These are phyloP conservation scores for Falco columbarius DNA, from an alignment of 2,797 vertebrate species.

Conservation along the genomic window DNA sequence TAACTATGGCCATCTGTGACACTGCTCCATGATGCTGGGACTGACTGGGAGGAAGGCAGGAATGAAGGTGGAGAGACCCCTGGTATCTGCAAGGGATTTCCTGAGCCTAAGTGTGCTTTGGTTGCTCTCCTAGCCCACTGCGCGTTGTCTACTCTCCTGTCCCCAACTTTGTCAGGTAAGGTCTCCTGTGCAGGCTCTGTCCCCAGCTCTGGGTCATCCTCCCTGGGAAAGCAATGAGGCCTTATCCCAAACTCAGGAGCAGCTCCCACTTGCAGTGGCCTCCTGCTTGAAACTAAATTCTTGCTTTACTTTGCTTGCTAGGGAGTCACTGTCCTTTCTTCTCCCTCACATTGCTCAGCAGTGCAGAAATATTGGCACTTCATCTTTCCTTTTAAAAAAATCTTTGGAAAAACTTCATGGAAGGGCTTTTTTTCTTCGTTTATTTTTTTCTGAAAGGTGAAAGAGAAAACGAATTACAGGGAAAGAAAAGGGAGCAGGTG, in stretches of 20 bases:
- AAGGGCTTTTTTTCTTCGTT: background rate
- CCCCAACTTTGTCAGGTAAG: rapidly evolving
- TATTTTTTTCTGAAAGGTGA: background rate
- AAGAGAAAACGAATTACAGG: conserved; percentile 18
- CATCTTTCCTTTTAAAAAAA: background rate
- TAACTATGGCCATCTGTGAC: background rate
- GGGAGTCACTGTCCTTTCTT: background rate
- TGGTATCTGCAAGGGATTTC: background rate
- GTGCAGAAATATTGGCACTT: conserved; percentile 1
- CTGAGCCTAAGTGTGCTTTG: background rate
- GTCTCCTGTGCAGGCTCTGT: rapidly evolving
- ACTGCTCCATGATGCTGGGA: background rate
- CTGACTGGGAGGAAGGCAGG: background rate
- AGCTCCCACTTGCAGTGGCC: background rate
- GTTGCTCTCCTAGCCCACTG: background rate
- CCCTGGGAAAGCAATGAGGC: background rate
- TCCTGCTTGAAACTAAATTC: background rate
- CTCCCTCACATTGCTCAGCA: background rate
- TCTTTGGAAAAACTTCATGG: background rate
- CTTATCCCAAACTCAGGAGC: background rate
- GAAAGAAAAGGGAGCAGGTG: background rate
- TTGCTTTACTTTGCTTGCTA: background rate
- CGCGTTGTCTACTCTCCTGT: rapidly evolving
- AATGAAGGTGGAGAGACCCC: background rate
- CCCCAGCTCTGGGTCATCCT: background rate